Evolutionary conservation across 2,888 invertebrate genomes (phyloP), one percentile per base, ranked within the genome.

Genomic region (Patella ulyssiponensis): DNA sequence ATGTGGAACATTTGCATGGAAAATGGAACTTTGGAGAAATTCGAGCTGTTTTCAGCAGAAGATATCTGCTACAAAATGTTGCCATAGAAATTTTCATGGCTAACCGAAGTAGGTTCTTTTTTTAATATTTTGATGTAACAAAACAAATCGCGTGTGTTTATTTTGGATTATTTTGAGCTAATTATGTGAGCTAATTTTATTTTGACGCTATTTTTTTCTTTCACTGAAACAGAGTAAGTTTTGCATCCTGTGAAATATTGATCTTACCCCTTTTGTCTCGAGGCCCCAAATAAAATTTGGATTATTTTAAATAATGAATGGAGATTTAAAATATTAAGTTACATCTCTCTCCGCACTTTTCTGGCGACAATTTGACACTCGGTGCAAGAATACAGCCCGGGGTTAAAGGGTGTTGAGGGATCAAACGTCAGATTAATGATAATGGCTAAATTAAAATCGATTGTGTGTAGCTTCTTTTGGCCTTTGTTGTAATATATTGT

Each of bases 11-110:
- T 92, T 94, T 98, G 73, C 99, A 99, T 92, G 99, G 99, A 81
- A 98, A 99, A 93, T 99, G 99, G 99, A 98, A 98, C 93, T 99
- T 99, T 94, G 97, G 97, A 86, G 99, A 99, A 93, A 97, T 99
- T 83, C 95, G 99, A 15, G 99, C 99, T 80, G 98, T 99, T 89
- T 99, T 99, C 93, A 97, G 98, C 14, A 94, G 99, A 3, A 94
- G 98, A 71, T 99, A 99, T 92, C 94, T 99, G 76, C 94, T 99
- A 86, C 99, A 99, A 93, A 98, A 98, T 87, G 92, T 92, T 78
- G 98, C 98, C 83, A 95, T 99, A 91, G 99, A 99, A 93, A 97
- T 99, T 92, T 99, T 99, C 93, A 94, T 99, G 85, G 98, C 99
- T 56, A 98, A 98, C 92, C 95, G 99, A 94, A 99, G 98, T 98